Conservation (phyloP, 2,797 vertebrate species). For the Sebastiscus tertius region DNA sequence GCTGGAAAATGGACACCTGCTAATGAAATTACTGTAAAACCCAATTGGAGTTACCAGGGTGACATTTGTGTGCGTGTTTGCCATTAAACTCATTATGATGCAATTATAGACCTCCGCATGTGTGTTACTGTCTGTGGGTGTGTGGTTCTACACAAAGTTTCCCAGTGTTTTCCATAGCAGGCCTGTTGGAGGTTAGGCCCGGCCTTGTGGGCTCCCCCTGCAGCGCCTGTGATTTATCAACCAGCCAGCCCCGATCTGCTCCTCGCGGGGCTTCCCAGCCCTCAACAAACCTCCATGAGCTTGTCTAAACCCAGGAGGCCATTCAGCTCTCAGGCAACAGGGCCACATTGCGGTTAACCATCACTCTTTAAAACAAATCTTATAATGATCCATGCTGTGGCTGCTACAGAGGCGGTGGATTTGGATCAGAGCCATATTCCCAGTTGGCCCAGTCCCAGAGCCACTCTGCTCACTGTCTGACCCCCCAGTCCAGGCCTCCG, state of each 20-base stretch:
- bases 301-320: slow-evolving; percentile 63
- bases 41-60: slow-evolving; percentile 5
- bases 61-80: slow-evolving; percentile 6
- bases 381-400: slow-evolving; percentile 61
- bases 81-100: slow-evolving; percentile 23
- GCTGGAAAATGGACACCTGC: slow-evolving; percentile 62
- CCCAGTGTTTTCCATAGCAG: slow-evolving; percentile 53
- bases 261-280: slow-evolving; percentile 28
- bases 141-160: slow-evolving; percentile 28
- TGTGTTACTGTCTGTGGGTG: slow-evolving; percentile 13
- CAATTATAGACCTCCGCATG: not conserved
- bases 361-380: slow-evolving; percentile 74
- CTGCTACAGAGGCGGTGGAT: slow-evolving; percentile 44
- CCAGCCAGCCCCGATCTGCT: slow-evolving; percentile 33
- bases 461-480: slow-evolving; percentile 37
- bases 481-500: slow-evolving; percentile 15
- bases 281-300: slow-evolving; percentile 39
- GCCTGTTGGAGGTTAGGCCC: slow-evolving; percentile 36
- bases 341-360: slow-evolving; percentile 67
- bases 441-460: slow-evolving; percentile 22
- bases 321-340: slow-evolving; percentile 60
- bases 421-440: slow-evolving; percentile 47
- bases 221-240: slow-evolving; percentile 73
- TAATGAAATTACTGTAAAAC: slow-evolving; percentile 59
- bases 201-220: slow-evolving; percentile 38